Evolutionary conservation across 2,113 vertebrate species (phyloP).

Genomic region (Tachuris rubrigastra): DNA sequence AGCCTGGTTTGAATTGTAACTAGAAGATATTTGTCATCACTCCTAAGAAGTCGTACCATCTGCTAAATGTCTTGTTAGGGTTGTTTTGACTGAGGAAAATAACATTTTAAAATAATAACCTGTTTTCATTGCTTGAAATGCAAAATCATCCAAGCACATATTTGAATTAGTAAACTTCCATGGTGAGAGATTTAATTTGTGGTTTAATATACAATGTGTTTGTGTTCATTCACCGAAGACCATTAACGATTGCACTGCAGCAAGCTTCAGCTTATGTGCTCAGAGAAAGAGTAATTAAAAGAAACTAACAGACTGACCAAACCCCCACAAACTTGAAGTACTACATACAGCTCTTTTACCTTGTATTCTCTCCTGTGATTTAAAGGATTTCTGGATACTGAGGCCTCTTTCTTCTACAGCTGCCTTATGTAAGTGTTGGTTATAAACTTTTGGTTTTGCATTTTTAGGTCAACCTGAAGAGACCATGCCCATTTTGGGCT

Average conservation of each 20-base stretch:
- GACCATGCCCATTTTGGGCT: constrained; percentile 95
- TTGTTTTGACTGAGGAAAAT: background rate
- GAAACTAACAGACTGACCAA: background rate
- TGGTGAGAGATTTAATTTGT: background rate
- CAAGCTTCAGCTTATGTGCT: background rate
- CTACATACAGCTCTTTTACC: background rate
- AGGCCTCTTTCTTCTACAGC: background rate
- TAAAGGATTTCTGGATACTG: background rate
- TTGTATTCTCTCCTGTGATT: background rate
- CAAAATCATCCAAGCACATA: background rate
- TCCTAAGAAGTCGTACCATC: background rate
- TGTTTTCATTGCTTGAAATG: background rate
- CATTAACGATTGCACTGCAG: background rate
- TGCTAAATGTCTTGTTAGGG: background rate
- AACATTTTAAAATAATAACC: background rate
- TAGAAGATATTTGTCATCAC: background rate
- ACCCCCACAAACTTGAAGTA: background rate
- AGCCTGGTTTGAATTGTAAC: background rate
- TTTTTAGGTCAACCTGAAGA: constrained; percentile 90
- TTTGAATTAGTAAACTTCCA: background rate
- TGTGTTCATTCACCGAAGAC: background rate
- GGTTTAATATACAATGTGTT: background rate
- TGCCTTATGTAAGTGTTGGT: background rate
- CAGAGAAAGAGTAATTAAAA: background rate
- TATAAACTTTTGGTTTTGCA: background rate